A percentile compares a stretch with the other conserved stretches of the same genome.
These are phyloP conservation scores for Gymnothorax javanicus DNA, from an alignment of 2,797 vertebrate genomes.

Conservation along the genomic window DNA sequence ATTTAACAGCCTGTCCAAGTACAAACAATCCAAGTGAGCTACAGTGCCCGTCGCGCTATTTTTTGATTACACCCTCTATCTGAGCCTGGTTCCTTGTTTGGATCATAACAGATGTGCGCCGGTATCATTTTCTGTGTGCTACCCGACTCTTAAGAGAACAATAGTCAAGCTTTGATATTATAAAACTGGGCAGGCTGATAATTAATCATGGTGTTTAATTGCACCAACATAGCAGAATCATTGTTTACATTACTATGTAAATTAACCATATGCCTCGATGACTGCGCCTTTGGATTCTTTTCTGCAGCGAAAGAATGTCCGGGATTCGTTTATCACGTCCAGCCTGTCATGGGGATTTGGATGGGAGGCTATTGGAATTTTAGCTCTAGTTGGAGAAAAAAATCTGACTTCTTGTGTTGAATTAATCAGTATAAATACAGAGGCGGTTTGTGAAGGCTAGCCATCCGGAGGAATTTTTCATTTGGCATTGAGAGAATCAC, in stretches of 20 bases:
- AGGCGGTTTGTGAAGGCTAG: background rate
- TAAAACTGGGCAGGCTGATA: background rate
- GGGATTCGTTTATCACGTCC: constrained; percentile 25
- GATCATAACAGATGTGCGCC: background rate
- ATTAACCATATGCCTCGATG: constrained; percentile 34
- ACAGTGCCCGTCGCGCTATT: too few relatives aligned
- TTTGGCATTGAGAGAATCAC: background rate
- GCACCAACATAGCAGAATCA: constrained; percentile 34
- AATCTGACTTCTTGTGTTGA: background rate
- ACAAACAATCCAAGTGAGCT: too few relatives aligned
- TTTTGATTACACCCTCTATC: too few relatives aligned
- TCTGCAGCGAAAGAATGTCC: constrained; percentile 32
- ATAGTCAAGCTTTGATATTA: background rate
- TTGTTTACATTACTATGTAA: constrained; percentile 37
- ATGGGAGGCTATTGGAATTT: constrained; percentile 3
- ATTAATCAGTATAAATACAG: background rate
- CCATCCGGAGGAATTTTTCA: background rate
- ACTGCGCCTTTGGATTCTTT: constrained; percentile 25
- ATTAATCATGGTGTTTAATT: constrained; percentile 32
- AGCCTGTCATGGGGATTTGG: constrained; percentile 28
- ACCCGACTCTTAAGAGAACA: constrained; percentile 1
- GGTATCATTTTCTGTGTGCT: background rate
- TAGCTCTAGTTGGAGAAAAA: background rate
- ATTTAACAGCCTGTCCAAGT: too few relatives aligned
- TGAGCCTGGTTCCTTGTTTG: too few relatives aligned